Evolutionary conservation across 2,797 vertebrate genomes (phyloP), one percentile per base, ranked within the genome.

Genomic region (Labroides dimidiatus): DNA sequence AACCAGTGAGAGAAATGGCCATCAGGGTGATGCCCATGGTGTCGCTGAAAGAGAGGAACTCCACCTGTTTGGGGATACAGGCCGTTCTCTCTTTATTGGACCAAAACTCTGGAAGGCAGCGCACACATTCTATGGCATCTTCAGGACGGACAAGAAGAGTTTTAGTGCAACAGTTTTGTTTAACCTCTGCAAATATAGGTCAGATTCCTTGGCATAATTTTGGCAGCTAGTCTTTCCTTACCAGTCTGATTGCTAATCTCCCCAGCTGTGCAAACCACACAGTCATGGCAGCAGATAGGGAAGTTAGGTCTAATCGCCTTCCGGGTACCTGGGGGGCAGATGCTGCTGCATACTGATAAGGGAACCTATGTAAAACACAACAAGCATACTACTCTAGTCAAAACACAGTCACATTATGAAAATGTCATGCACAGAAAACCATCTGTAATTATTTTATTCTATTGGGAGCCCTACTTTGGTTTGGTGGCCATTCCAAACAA

Each of bases 271-370:
- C 95, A 96, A 72, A 90, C 78, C 86, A 95, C 84, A 87, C 94
- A 96, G 84, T 95, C 94, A 92, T 94, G 92, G 90, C 95, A 96
- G 89, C 94, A 95, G 60, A 93, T 64, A 87, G 94, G 93, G 72
- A 91, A 92, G 77, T 92, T 90, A 43, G 91, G 91, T 82, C 89
- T 92, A 84, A 89, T 93, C 77, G 93, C 92, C 57, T 94, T 94
- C 51, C 94, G 84, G 55, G 92, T 94, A 24, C 95, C 94, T 65
- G 90, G 90, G 52, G 85, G 84, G 85, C 94, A 95, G 77, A 92
- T 91, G 57, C 72, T 86, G 82, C 93, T 95, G 84, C 95, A 96
- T 51, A 93, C 86, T 57, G 94, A 95, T 69, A 91, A 78, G 45
- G 94, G 95, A 37, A 94, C 87, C 94, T 95, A 62, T 52, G 75